These are phyloP conservation scores for Diachrysia chrysitis DNA, from an alignment of 2,888 invertebrate genomes.

Conservation along the genomic window DNA sequence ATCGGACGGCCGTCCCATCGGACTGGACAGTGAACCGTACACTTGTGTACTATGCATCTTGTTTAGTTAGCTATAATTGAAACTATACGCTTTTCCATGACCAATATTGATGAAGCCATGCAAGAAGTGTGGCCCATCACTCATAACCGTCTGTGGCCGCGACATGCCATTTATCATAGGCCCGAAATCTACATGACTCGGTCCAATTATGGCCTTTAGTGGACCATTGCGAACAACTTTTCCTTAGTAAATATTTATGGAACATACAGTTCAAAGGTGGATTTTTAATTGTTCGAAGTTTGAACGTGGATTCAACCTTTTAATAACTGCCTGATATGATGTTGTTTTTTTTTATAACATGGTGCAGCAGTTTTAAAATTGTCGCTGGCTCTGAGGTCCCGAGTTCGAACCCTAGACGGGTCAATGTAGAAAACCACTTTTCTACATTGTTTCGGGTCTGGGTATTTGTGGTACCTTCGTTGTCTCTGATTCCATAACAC, in stretches of 20 bases:
- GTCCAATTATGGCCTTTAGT: slow-evolving; percentile 45
- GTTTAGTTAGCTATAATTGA: neutral
- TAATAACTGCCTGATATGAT: no score
- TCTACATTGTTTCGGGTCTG: no score
- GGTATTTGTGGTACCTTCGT: no score
- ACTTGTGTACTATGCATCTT: neutral
- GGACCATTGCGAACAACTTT: slow-evolving; percentile 25
- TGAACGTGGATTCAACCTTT: no score
- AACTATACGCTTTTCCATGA: neutral
- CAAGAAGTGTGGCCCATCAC: slow-evolving; percentile 73
- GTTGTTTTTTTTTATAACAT: no score
- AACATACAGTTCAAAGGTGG: no score
- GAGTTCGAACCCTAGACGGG: no score
- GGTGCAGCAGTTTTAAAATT: no score
- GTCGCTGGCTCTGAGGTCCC: no score
- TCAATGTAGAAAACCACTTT: no score
- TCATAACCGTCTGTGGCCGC: slow-evolving; percentile 67
- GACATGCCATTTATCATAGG: slow-evolving; percentile 73
- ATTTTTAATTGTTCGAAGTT: no score
- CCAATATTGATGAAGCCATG: slow-evolving; percentile 53
- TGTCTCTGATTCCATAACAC: no score
- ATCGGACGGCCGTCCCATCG: neutral
- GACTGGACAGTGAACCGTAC: neutral
- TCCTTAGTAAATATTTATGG: neutral
- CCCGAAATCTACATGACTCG: slow-evolving; percentile 60